phyloP scores from a whole-genome alignment of 1,140 invertebrate species.

The Papilio aristodemus region DNA sequence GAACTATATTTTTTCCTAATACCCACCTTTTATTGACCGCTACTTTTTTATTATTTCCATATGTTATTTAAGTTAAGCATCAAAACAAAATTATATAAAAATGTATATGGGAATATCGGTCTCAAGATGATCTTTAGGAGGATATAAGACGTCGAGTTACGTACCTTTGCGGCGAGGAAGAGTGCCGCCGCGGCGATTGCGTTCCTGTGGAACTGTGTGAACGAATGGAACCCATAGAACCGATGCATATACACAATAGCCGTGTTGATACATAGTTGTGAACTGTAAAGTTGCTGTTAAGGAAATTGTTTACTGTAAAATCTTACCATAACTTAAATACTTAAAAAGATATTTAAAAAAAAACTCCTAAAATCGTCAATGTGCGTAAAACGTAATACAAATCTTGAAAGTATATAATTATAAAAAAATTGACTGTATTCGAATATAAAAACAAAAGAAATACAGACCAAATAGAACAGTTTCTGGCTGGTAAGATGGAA shows the following conservation, averaged over 20 bases:
- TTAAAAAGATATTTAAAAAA: background rate
- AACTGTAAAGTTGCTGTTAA: conserved; percentile 58
- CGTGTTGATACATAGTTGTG: conserved; percentile 76
- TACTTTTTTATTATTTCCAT: too few relatives aligned
- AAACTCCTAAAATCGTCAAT: background rate
- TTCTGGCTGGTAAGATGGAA: too few relatives aligned
- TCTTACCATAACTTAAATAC: background rate
- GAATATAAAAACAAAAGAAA: too few relatives aligned
- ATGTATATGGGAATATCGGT: too few relatives aligned
- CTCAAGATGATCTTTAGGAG: too few relatives aligned
- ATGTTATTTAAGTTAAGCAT: too few relatives aligned
- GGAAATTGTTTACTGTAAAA: conserved; percentile 43
- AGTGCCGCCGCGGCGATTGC: conserved; percentile 86
- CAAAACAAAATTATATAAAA: too few relatives aligned
- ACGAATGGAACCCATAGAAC: conserved; percentile 94
- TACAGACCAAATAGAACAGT: too few relatives aligned
- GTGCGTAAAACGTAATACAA: conserved; percentile 9
- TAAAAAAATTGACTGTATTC: too few relatives aligned
- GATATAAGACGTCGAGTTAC: too few relatives aligned
- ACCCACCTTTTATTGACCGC: too few relatives aligned
- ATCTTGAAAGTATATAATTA: background rate
- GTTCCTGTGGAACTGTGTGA: conserved; percentile 77
- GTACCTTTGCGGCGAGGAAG: conserved; percentile 95
- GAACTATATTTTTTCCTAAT: too few relatives aligned
- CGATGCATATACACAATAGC: conserved; percentile 98